Evolutionary conservation across 2,113 vertebrate genomes (phyloP), one percentile per base, ranked within the genome.

Genomic region (Ptychochromis oligacanthus): DNA sequence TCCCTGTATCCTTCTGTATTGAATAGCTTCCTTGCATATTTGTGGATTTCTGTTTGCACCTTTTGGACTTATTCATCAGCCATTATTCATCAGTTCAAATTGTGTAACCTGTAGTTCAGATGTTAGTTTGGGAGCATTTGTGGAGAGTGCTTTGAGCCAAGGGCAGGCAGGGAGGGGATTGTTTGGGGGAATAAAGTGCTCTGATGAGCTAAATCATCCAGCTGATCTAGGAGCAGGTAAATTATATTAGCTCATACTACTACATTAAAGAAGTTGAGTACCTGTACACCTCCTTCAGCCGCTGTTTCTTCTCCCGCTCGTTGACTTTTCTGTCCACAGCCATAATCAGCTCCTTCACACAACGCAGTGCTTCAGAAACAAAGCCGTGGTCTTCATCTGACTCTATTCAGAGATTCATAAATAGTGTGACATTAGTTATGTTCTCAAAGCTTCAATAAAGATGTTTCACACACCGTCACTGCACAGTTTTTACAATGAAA

Each of bases 301-400:
- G 96, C 24, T 92, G 95, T 57, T 97, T 98, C 96, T 97, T 97
- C 77, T 98, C 97, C 0, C 97, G 97, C 77, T 97, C 97, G 54
- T 96, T 97, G 75, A 99, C 97, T 89, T 96, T 97, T 80, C 94
- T 96, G 62, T 99, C 96, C 40, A 99, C 97, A 0, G 96, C 96
- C 5, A 95, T 94, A 24, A 98, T 96, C 79, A 99, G 93, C 36
- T 97, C 97, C 90, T 98, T 98, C 78, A 98, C 95, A 13, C 96
- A 93, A 84, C 93, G 95, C 89, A 99, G 87, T 0, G 96, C 95
- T 72, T 96, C 95, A 14, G 95, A 92, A 56, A 99, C 91, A 3
- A 96, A 95, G 56, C 92, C 78, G 54, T 97, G 96, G 82, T 99
- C 98, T 20, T 85, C 92, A 34, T 97, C 96, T 0, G 95, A 96